Percentiles rank a stretch among this genome's conserved stretches.
phyloP scores from a whole-genome alignment of 2,888 invertebrate species.

The Ochlodes sylvanus region DNA sequence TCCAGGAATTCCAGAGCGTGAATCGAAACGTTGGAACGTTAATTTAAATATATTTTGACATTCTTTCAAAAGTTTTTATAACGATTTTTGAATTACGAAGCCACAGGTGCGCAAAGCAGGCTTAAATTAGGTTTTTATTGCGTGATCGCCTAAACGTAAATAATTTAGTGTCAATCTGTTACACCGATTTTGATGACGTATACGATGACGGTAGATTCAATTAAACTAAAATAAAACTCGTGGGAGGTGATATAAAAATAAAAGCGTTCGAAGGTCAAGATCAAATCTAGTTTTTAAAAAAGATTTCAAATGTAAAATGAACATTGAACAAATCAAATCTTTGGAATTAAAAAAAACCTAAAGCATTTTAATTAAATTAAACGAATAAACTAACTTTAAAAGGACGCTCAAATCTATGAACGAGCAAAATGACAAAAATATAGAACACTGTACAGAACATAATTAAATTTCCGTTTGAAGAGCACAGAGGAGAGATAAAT shows the following conservation, averaged over 20 bases:
- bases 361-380: background rate
- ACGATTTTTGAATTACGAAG: conserved; percentile 24
- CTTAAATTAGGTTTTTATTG: conserved; percentile 25
- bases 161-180: background rate
- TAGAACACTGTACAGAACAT: conserved; percentile 50
- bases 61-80: conserved; percentile 26
- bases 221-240: conserved; percentile 2
- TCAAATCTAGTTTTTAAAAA: background rate
- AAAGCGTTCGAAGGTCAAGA: background rate
- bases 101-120: conserved; percentile 12
- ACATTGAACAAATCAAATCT: background rate
- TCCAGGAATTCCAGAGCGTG: conserved; percentile 25
- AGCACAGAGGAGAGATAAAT: conserved; percentile 65
- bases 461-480: conserved; percentile 49
- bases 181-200: background rate
- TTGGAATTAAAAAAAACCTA: background rate
- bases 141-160: conserved; percentile 11
- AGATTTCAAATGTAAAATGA: background rate
- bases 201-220: background rate
- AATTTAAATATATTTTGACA: conserved; percentile 34
- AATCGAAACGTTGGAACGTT: conserved; percentile 18
- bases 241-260: background rate
- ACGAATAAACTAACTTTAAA: background rate
- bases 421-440: conserved; percentile 40
- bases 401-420: conserved; percentile 30